These are phyloP conservation scores for Ganaspis sp. DNA, from an alignment of 1,140 invertebrate species.

Conservation along the genomic window DNA sequence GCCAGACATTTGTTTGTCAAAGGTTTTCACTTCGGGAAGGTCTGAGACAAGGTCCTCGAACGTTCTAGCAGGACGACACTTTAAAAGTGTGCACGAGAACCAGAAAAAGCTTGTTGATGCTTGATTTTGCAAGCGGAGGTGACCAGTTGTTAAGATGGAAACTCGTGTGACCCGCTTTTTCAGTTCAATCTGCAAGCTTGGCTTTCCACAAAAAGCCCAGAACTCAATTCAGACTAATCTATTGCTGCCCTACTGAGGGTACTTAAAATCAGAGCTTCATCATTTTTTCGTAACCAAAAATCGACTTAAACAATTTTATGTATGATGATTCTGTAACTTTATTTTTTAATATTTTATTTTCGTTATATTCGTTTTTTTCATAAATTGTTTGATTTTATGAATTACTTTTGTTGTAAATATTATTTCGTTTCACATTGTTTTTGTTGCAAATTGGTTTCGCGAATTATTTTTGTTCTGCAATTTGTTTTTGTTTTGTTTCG, in stretches of 20 bases:
- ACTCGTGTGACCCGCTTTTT: slow-evolving; percentile 71
- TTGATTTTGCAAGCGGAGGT: slow-evolving; percentile 64
- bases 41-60: slow-evolving; percentile 73
- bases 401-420: too few relatives aligned
- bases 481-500: too few relatives aligned
- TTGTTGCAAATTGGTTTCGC: too few relatives aligned
- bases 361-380: too few relatives aligned
- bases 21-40: slow-evolving; percentile 72
- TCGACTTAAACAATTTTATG: too few relatives aligned
- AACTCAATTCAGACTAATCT: slow-evolving; percentile 77
- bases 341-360: too few relatives aligned
- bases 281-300: too few relatives aligned
- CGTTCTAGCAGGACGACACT: slow-evolving; percentile 71
- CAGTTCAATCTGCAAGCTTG: slow-evolving; percentile 74
- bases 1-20: slow-evolving; percentile 64
- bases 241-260: slow-evolving; percentile 72
- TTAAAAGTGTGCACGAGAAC: slow-evolving; percentile 70
- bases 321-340: too few relatives aligned
- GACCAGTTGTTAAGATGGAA: slow-evolving; percentile 67
- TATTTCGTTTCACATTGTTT: too few relatives aligned
- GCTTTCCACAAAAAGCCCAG: slow-evolving; percentile 46
- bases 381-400: too few relatives aligned
- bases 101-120: slow-evolving; percentile 74
- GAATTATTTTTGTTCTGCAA: too few relatives aligned
- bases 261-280: slow-evolving; percentile 11